Base-by-base conservation (phyloP, 2,113 vertebrate genomes). In the Myotis brandtii region DNA sequence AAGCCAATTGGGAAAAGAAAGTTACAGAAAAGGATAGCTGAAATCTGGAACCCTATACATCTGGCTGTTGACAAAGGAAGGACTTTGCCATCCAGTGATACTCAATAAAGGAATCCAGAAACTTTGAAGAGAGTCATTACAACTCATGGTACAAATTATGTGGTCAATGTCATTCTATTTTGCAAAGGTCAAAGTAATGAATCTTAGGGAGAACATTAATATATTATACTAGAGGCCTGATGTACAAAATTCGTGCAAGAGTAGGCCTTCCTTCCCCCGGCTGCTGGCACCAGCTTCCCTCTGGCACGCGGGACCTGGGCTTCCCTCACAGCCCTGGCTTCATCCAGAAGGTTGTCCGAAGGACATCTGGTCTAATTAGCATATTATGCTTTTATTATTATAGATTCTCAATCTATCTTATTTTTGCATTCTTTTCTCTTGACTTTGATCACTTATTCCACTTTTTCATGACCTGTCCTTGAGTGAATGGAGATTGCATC, bases 81-180 rank as follows among this genome's bases (percentile, higher is more conserved):
- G 23, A 23, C 6, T 16, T 86, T 62, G 66, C 20, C 25, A 34
- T 79, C 27, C 9, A 34, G 4, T 50, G 70, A 67, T 21, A 62
- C 5, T 43, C 32, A 56, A 23, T 12, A 70, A 2, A 81, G 11
- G 86, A 94, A 43, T n/a, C 20, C 40, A 76, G 69, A 62, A 92
- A 77, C 16, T 87, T 75, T 87, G 79, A 91, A 85, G 2, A 73
- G n/a, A 16, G n/a, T 59, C 80, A 52, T 89, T 89, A 85, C 94
- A 76, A 80, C 7, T 85, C 52, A 27, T 20, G 32, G 10, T 76
- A 76, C 12, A 75, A 80, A 89, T 48, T 56, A 14, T 12, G 27
- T 10, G 46, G 64, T 75, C 43, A 86, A 48, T 27, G 75, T 86
- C 27, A 43, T 43, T 87, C 6, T 50, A n/a, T 43, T 93, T 66